These are phyloP conservation scores for Hirudinaria manillensis DNA, from an alignment of 2,888 invertebrate genomes.

Conservation along the genomic window DNA sequence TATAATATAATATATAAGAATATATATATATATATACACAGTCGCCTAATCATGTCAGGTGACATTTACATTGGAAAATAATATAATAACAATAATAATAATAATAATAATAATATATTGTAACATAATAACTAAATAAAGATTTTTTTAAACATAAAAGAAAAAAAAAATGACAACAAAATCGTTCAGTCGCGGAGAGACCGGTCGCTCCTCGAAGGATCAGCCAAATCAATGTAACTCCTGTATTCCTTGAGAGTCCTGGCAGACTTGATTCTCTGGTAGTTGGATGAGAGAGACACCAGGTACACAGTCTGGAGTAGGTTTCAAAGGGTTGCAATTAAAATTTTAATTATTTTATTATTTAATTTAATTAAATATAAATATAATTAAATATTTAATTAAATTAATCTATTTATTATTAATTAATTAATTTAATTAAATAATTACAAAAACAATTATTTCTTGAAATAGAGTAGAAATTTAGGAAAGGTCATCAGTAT, in stretches of 20 bases:
- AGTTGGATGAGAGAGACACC: slow-evolving; percentile 31
- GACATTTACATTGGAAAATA: neutral
- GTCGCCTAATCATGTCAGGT: neutral
- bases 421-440: too few species aligned
- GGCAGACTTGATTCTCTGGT: slow-evolving; percentile 34
- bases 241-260: slow-evolving; percentile 33
- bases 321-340: too few species aligned
- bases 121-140: too few species aligned
- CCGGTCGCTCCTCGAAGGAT: slow-evolving; percentile 7
- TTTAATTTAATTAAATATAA: neutral
- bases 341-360: neutral
- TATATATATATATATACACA: slow-evolving; percentile 1
- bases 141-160: too few species aligned
- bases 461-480: too few species aligned
- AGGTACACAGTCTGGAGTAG: slow-evolving; percentile 30
- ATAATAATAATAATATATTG: too few species aligned
- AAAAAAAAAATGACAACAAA: too few species aligned
- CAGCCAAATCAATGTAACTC: slow-evolving; percentile 29
- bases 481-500: too few species aligned
- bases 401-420: too few species aligned
- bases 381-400: neutral
- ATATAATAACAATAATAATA: too few species aligned
- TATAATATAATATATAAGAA: neutral
- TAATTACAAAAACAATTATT: too few species aligned
- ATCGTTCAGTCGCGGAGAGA: neutral